These are phyloP conservation scores for Acromyrmex echinatior DNA, from an alignment of 1,140 invertebrate genomes.

Conservation along the genomic window DNA sequence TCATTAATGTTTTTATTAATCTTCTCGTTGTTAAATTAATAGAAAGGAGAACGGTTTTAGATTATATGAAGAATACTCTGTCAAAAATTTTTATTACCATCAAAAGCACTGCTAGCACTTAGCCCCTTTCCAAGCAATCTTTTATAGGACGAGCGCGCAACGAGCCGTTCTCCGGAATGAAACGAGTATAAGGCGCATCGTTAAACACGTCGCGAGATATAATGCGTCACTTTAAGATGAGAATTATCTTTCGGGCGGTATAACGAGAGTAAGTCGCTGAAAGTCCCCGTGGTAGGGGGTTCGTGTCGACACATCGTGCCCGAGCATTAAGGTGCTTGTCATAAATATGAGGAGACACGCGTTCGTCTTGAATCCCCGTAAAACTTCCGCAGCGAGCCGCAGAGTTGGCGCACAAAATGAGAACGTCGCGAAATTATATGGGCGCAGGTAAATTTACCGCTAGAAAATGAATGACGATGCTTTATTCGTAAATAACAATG, in stretches of 20 bases:
- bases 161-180: conserved; percentile 42
- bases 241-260: conserved; percentile 60
- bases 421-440: conserved; percentile 28
- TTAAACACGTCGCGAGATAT: conserved; percentile 56
- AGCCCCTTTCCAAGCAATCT: conserved; percentile 30
- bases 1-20: neutral
- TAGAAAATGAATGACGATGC: neutral
- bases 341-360: conserved; percentile 75
- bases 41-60: neutral
- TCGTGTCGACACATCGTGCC: conserved; percentile 68
- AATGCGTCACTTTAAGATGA: conserved; percentile 62
- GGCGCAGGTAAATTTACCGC: conserved; percentile 4
- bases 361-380: conserved; percentile 59
- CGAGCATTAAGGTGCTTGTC: conserved; percentile 68
- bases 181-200: conserved; percentile 55
- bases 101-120: neutral
- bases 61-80: conserved; percentile 12
- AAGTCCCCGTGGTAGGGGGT: conserved; percentile 44
- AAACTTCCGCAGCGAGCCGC: conserved; percentile 60
- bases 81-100: conserved; percentile 14
- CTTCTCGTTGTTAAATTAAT: neutral
- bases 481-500: neutral
- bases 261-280: conserved; percentile 60
- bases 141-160: conserved; percentile 31
- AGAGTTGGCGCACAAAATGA: conserved; percentile 36